Base-by-base conservation (phyloP, 2,797 vertebrate species). In the Mus caroli region DNA sequence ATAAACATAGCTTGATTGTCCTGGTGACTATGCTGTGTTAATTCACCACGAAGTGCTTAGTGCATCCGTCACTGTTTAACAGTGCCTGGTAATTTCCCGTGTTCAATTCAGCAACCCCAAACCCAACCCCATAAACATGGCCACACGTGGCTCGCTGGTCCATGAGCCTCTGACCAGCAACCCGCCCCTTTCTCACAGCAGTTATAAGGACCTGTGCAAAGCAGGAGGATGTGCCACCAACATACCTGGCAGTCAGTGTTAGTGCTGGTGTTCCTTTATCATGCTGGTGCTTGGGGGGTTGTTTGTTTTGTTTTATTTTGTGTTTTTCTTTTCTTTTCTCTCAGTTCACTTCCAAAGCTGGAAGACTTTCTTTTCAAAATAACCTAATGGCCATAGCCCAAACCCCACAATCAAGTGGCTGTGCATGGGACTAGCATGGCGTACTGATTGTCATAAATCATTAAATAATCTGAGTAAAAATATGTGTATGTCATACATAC, bases 261-360 rank as follows among this genome's bases (percentile, higher is more conserved):
- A 43, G 64, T 14, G 1, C 6, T 69, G 56, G 52, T 26, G 1
- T 92, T 73, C 90, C 60, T 90, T 88, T 92, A 37, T 77, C 80
- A 24, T 19, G n/a, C 58, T 46, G 64, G 9, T 84, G 67, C 37
- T 73, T 22, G 69, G 34, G 34, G 67, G 64, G 60, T 28, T 62
- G 11, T 43, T 50, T 90, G 60, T 24, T 75, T 75, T 75, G 40
- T 26, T 76, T 76, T 76, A 40, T 12, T 10, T 60, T 83, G 26
- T 67, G 28, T 28, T 58, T 60, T 40, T 14, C 13, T 58, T 78
- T 91, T 88, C n/a, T 88, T 78, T 94, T 78, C 75, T 40, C 34
- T 97, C 37, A 88, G 4, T 92, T 94, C 52, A 87, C 64, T 93
- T 95, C 80, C 50, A 52, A 82, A 80, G 1, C 77, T 78, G 13